Base-by-base conservation (phyloP, 2,113 vertebrate genomes). In the Leucoraja erinaceus region DNA sequence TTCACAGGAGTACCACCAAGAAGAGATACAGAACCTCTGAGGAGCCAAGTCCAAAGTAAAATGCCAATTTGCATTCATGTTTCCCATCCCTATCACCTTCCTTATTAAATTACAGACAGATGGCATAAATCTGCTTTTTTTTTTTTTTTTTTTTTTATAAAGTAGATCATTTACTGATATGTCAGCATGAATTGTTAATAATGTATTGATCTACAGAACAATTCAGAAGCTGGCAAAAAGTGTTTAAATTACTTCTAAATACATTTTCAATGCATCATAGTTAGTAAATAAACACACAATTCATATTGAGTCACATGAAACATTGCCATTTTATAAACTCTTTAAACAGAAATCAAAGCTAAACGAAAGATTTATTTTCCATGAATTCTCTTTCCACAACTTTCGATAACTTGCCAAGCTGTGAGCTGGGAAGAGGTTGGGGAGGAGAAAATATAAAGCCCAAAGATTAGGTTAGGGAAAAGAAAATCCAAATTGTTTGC, bases 151-250 rank as follows among this genome's bases (percentile, higher is more conserved):
- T 47, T 81, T 61, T 12, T 25, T 68, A 11, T 25, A 1, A 83
- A 83, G 79, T 83, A 86, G 3, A 25, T 28, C 59, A 86, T 61
- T 86, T 86, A 86, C 81, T 61, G 56, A 84, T n/a, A 10, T 86
- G 10, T 22, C 25, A 86, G 54, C 56, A 86, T 56, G 25, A 86
- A 86, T 59, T 86, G 54, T 59, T 86, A 25, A 66, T 28, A 33
- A 88, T 28, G 31, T 31, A 59, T 25, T 84, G 59, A 66, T 63
- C 59, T 61, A 38, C 28, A 18, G 28, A 66, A 88, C 59, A 88
- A 88, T 31, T 28, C 59, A 88, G n/a, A 66, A 18, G n/a, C 28
- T 88, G n/a, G 59, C 31, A 18, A 63, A 86, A 88, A 88, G 25
- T 28, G 63, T 63, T 33, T 31, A 66, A 59, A 31, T 31, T 12